A percentile compares a stretch with the other conserved stretches of the same genome.
phyloP scores from a whole-genome alignment of 2,888 invertebrate genomes.

The Conchocele bisecta region DNA sequence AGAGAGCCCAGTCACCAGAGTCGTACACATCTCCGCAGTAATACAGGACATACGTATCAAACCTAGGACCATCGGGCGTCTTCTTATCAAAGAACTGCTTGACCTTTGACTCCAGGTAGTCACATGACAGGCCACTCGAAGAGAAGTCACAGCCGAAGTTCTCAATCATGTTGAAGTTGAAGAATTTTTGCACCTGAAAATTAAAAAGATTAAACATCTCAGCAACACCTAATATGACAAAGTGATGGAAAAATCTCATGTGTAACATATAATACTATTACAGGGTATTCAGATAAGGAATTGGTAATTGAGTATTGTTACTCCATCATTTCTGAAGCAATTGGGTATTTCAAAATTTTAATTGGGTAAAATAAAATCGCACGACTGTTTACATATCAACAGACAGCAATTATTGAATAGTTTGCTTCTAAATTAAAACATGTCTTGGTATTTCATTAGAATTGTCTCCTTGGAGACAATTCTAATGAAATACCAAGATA shows the following conservation, averaged over 20 bases:
- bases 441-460: too few relatives aligned
- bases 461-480: too few relatives aligned
- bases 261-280: too few relatives aligned
- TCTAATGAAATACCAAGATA: too few relatives aligned
- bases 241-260: too few relatives aligned
- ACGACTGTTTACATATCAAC: too few relatives aligned
- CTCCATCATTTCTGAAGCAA: too few relatives aligned
- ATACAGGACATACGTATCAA: constrained; percentile 82
- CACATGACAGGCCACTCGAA: constrained; percentile 77
- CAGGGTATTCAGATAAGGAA: not conserved
- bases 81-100: constrained; percentile 78
- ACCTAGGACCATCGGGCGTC: constrained; percentile 80
- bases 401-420: too few relatives aligned
- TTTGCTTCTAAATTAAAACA: too few relatives aligned
- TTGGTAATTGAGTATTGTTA: too few relatives aligned
- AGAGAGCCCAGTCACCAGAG: constrained; percentile 82
- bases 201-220: not conserved
- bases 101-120: constrained; percentile 74
- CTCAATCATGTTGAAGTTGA: constrained; percentile 81
- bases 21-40: constrained; percentile 81
- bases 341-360: too few relatives aligned
- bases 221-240: not conserved
- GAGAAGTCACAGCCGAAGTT: constrained; percentile 81
- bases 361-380: too few relatives aligned
- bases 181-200: constrained; percentile 74